Conservation (phyloP, 2,888 invertebrate species). For the Buathra laborator region DNA sequence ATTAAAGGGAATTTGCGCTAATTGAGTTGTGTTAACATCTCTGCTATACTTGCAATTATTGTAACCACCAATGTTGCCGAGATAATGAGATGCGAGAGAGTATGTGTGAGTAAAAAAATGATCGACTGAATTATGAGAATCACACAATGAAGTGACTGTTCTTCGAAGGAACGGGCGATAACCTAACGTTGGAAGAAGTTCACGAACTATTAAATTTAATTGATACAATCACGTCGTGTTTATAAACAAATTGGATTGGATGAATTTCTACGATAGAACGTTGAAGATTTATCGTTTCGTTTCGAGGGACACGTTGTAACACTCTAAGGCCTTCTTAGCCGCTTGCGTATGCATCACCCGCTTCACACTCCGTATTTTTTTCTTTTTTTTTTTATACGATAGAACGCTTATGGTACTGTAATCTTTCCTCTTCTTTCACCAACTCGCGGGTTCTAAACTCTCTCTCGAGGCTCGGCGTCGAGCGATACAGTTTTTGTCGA, state of each 20-base stretch:
- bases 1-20: slow-evolving; percentile 12
- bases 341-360: slow-evolving; percentile 48
- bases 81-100: slow-evolving; percentile 46
- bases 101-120: slow-evolving; percentile 19
- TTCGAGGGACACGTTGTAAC: slow-evolving; percentile 46
- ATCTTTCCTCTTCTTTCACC: slow-evolving; percentile 54
- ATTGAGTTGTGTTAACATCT: slow-evolving; percentile 56
- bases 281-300: slow-evolving; percentile 61
- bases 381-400: slow-evolving; percentile 41
- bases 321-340: neutral
- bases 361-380: slow-evolving; percentile 8
- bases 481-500: slow-evolving; percentile 57
- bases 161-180: slow-evolving; percentile 71
- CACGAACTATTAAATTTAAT: slow-evolving; percentile 71
- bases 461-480: slow-evolving; percentile 36
- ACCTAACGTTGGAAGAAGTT: slow-evolving; percentile 70
- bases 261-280: slow-evolving; percentile 66
- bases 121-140: slow-evolving; percentile 65
- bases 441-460: slow-evolving; percentile 33
- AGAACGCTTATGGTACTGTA: slow-evolving; percentile 14
- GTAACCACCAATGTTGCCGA: slow-evolving; percentile 30
- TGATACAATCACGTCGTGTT: slow-evolving; percentile 72
- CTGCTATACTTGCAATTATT: slow-evolving; percentile 16
- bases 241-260: slow-evolving; percentile 74
- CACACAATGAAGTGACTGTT: slow-evolving; percentile 74